phyloP scores from a whole-genome alignment of 2,888 invertebrate species.

The Drosophila birchii region DNA sequence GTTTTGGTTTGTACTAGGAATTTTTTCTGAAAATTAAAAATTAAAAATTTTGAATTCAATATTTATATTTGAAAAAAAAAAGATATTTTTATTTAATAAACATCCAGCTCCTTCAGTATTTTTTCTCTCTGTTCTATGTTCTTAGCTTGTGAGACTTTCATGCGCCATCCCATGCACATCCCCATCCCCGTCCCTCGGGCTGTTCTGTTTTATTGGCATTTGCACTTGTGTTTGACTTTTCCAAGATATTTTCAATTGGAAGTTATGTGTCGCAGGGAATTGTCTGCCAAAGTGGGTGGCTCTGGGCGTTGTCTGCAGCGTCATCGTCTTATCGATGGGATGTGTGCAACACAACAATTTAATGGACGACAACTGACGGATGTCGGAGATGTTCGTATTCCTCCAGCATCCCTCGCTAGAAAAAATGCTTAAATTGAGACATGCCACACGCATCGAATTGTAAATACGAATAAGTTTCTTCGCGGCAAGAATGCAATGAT shows the following conservation, averaged over 20 bases:
- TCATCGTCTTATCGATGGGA: conserved; percentile 22
- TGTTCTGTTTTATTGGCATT: conserved; percentile 68
- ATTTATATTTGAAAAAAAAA: background rate
- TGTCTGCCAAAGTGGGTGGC: conserved; percentile 27
- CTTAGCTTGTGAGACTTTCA: conserved; percentile 17
- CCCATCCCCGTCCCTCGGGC: conserved; percentile 2
- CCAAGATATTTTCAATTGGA: conserved; percentile 72
- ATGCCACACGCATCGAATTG: conserved; percentile 32
- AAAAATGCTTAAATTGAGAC: conserved; percentile 28
- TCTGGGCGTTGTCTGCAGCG: conserved; percentile 13
- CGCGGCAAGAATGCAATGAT: conserved; percentile 13
- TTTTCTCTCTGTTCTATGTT: conserved; percentile 14
- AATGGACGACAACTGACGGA: conserved; percentile 39
- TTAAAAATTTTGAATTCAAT: background rate
- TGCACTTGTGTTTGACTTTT: conserved; percentile 67
- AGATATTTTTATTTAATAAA: background rate
- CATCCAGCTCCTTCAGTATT: background rate
- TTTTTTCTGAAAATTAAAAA: background rate
- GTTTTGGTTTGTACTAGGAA: background rate
- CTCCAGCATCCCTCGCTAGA: background rate
- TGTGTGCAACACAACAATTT: conserved; percentile 43
- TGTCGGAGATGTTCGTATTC: conserved; percentile 12
- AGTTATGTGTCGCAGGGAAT: conserved; percentile 41
- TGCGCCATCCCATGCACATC: background rate
- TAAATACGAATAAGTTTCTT: conserved; percentile 21